Base-by-base conservation (phyloP, 2,113 vertebrate species). In the Azemiops feae region DNA sequence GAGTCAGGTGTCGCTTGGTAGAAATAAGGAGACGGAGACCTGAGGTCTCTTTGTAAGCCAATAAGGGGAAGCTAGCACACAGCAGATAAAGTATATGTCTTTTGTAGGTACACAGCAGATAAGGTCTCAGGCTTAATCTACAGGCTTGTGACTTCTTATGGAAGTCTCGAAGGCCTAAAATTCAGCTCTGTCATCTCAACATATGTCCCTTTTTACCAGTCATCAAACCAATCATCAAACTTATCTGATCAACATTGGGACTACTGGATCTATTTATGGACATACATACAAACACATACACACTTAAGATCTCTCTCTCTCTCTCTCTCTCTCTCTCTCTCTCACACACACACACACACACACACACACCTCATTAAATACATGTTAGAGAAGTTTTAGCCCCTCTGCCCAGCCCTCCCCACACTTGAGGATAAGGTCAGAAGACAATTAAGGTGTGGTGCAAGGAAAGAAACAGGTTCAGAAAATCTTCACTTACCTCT, bases 371-470 rank as follows among this genome's bases (percentile, higher is more conserved):
- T 81, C 69, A 81, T 81, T 81, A 81, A 81, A 81, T 34, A 20
- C 16, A 81, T 7, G 6, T 5, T 81, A 39, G n/a, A 34, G 2
- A 81, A 34, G n/a, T 20, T 34, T 81, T 20, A 81, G 69, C 3
- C 4, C 60, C 27, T 64, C 25, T 64, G 60, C 27, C 30, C 11
- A 30, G 30, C 60, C 60, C 27, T 14, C 11, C 14, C 2, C 8
- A 10, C 20, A 94, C 97, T 96, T 96, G 57, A 98, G 96, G 95
- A 97, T 97, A 97, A 97, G 96, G 90, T 95, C 94, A 95, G 95
- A 95, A 97, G 95, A 97, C 97, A 95, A 94, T 20, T 39, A 81
- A 94, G 96, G 9, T 43, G 96, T 94, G 95, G 95, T 96, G 95
- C 94, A 95, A 85, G 39, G 9, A 94, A 86, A 92, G 90, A 86